Percentiles rank a stretch among this genome's conserved stretches.
Conservation (phyloP, 2,888 invertebrate species). For the Philereme vetulata region DNA sequence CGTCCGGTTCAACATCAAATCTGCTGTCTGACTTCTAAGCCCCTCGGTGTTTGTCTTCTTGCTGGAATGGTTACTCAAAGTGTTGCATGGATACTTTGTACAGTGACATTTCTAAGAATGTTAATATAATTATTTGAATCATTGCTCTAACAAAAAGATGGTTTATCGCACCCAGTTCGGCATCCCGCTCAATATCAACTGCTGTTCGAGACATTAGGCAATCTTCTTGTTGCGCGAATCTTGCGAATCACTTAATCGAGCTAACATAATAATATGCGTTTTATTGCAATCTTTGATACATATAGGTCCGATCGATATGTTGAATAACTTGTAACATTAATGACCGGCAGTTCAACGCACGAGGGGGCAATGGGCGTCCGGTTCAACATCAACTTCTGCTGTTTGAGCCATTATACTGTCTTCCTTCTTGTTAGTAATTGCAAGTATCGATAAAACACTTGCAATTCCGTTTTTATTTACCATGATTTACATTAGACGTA, state of each 20-base stretch:
- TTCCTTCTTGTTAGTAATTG: slow-evolving; percentile 10
- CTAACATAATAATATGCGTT: neutral
- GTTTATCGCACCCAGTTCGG: no score
- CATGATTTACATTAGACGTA: no score
- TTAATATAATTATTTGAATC: no score
- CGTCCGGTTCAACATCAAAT: slow-evolving; percentile 50
- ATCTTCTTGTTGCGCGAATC: no score
- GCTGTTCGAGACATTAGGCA: no score
- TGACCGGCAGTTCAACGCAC: slow-evolving; percentile 79
- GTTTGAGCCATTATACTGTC: slow-evolving; percentile 20
- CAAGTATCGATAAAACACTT: neutral
- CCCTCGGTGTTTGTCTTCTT: slow-evolving; percentile 10
- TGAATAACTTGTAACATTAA: slow-evolving; percentile 34
- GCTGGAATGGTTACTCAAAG: neutral
- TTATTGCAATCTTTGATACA: neutral
- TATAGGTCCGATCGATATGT: slow-evolving; percentile 15
- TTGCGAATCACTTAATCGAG: no score
- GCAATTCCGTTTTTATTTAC: no score
- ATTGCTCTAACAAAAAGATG: no score
- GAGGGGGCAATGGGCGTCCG: slow-evolving; percentile 63
- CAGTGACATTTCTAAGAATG: neutral
- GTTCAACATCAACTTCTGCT: slow-evolving; percentile 68
- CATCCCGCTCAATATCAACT: no score
- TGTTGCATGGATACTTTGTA: neutral
- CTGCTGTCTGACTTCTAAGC: slow-evolving; percentile 36